phyloP scores from a whole-genome alignment of 2,113 vertebrate species.

The Perognathus longimembris region DNA sequence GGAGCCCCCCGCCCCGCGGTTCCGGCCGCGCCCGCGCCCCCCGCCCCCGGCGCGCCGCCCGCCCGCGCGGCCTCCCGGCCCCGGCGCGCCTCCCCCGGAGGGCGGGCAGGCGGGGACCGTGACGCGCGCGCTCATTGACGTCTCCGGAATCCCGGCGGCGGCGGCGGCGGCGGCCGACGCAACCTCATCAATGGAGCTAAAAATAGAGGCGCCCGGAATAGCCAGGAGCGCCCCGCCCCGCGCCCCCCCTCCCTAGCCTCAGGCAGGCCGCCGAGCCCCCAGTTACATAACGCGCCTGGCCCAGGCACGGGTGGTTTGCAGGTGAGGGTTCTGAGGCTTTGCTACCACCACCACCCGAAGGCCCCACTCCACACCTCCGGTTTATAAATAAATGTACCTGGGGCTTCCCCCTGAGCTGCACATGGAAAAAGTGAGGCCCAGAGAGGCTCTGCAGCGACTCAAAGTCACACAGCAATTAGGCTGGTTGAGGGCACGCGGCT shows the following conservation, averaged over 20 bases:
- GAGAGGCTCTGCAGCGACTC: conserved; percentile 7
- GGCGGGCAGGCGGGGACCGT: conserved; percentile 75
- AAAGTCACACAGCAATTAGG: conserved; percentile 46
- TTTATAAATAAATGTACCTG: conserved; percentile 40
- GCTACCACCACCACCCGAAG: not conserved
- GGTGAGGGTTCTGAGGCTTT: conserved; percentile 25
- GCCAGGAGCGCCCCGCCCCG: conserved; percentile 65
- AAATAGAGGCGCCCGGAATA: conserved; percentile 85
- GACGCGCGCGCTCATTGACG: conserved; percentile 84
- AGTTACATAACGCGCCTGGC: conserved; percentile 67
- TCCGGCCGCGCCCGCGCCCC: not conserved
- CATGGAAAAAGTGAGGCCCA: conserved; percentile 71
- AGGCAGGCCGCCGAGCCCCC: not conserved
- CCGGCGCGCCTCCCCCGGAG: conserved; percentile 67
- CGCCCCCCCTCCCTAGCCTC: too few relatives aligned
- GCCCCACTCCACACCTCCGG: not conserved
- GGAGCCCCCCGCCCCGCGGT: conserved; percentile 1
- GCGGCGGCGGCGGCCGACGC: conserved; percentile 58
- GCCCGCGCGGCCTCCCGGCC: conserved; percentile 55
- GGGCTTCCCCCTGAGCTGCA: conserved; percentile 56
- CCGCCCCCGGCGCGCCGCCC: conserved; percentile 62
- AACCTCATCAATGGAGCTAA: conserved; percentile 85
- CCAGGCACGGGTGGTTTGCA: conserved; percentile 27
- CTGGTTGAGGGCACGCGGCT: not conserved
- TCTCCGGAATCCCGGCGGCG: conserved; percentile 89